Evolutionary conservation across 1,140 invertebrate species (phyloP).

Genomic region (Eufriesea mexicana): DNA sequence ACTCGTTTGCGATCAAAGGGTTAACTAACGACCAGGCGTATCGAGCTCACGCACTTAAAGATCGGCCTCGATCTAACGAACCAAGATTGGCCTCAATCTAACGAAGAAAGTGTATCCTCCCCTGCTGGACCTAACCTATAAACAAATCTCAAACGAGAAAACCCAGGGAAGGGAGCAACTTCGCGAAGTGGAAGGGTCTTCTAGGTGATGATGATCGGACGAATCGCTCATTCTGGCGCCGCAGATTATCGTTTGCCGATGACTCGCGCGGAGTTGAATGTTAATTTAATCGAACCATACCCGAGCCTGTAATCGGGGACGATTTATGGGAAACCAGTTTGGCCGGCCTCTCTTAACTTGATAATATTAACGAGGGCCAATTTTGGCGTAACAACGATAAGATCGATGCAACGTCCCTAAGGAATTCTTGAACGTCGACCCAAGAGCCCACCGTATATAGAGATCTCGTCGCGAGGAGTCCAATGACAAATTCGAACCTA

Average conservation of each 20-base stretch:
- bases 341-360: not conserved
- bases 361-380: slow-evolving; percentile 42
- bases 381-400: slow-evolving; percentile 43
- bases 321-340: slow-evolving; percentile 55
- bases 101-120: slow-evolving; percentile 43
- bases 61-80: slow-evolving; percentile 53
- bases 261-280: slow-evolving; percentile 4
- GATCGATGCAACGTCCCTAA: not conserved
- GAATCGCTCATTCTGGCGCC: slow-evolving; percentile 12
- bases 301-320: slow-evolving; percentile 34
- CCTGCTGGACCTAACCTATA: not conserved
- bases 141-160: not conserved
- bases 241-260: slow-evolving; percentile 13
- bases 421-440: not conserved
- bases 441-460: not conserved
- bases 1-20: not conserved
- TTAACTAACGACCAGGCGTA: slow-evolving; percentile 2
- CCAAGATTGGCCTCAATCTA: slow-evolving; percentile 51
- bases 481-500: not conserved
- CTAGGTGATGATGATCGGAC: not conserved
- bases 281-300: slow-evolving; percentile 36
- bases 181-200: too few species aligned
- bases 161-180: too few species aligned
- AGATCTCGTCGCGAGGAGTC: not conserved
- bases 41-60: slow-evolving; percentile 13